Percentiles rank a stretch among this genome's conserved stretches.
phyloP scores from a whole-genome alignment of 2,888 invertebrate genomes.

The Papilio demoleus region DNA sequence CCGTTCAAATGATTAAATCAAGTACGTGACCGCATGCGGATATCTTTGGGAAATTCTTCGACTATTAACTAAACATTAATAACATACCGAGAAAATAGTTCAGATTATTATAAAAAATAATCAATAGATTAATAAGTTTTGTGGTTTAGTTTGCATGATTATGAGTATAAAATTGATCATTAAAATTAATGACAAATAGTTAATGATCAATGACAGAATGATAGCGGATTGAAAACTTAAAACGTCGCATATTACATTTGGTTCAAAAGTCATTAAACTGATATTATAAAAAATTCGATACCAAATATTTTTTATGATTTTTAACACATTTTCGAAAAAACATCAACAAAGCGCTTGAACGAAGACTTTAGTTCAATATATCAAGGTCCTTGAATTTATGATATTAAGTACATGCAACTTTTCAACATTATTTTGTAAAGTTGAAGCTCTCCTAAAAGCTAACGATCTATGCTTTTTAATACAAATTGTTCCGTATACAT shows the following conservation, averaged over 20 bases:
- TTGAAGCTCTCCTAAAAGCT: no score
- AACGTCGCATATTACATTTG: background rate
- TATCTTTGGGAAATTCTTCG: conserved; percentile 24
- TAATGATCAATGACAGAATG: background rate
- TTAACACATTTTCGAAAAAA: no score
- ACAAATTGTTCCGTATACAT: no score
- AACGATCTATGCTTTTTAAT: no score
- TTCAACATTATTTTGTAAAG: no score
- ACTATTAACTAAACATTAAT: conserved; percentile 33
- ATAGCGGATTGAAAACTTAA: background rate
- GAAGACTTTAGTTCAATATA: no score
- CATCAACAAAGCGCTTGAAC: no score
- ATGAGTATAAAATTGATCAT: background rate
- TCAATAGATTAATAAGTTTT: conserved; percentile 7
- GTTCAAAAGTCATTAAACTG: no score
- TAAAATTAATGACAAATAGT: conserved; percentile 16
- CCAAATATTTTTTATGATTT: no score
- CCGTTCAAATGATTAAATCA: conserved; percentile 28
- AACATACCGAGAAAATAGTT: conserved; percentile 28
- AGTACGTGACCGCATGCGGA: conserved; percentile 37
- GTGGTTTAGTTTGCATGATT: background rate
- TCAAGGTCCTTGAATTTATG: no score
- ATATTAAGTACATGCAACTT: no score
- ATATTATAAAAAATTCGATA: no score
- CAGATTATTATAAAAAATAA: conserved; percentile 8